A percentile compares a stretch with the other conserved stretches of the same genome.
Evolutionary conservation across 2,113 vertebrate genomes (phyloP).

Genomic region (Pardalotus punctatus): DNA sequence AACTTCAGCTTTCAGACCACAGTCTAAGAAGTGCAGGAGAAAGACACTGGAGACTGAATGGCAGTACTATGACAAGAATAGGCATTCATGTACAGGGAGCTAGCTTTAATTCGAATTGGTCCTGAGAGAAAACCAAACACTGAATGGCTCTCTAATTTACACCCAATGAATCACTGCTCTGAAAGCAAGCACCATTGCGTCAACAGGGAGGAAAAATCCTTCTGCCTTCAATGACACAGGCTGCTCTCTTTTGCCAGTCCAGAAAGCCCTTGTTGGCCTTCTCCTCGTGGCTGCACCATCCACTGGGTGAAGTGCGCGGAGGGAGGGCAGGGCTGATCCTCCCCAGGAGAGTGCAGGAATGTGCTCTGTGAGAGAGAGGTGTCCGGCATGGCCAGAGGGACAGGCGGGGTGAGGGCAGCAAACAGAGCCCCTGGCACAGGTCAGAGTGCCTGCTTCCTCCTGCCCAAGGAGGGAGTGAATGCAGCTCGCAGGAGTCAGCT

Average conservation of each 20-base stretch:
- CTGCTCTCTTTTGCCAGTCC: not conserved
- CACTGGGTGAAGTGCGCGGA: accelerated
- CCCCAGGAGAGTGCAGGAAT: not conserved
- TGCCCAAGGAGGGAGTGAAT: not conserved
- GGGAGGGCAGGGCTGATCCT: not conserved
- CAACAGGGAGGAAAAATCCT: not conserved
- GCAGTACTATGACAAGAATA: not conserved
- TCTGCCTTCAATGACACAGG: not conserved
- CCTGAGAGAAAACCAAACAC: not conserved
- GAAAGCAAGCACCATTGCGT: not conserved
- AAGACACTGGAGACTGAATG: not conserved
- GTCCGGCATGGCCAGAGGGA: not conserved
- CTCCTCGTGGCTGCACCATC: not conserved
- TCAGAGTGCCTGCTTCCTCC: not conserved
- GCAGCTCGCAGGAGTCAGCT: not conserved
- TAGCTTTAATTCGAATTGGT: not conserved
- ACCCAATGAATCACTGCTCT: not conserved
- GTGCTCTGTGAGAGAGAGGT: not conserved
- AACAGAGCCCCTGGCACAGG: not conserved
- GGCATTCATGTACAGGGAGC: not conserved
- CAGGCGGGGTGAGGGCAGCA: not conserved
- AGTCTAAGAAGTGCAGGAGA: not conserved
- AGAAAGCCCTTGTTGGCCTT: not conserved
- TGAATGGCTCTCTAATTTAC: not conserved
- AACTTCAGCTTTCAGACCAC: not conserved